Evolutionary conservation across 2,113 vertebrate genomes (phyloP), one percentile per base, ranked within the genome.

Genomic region (Ascaphus truei): DNA sequence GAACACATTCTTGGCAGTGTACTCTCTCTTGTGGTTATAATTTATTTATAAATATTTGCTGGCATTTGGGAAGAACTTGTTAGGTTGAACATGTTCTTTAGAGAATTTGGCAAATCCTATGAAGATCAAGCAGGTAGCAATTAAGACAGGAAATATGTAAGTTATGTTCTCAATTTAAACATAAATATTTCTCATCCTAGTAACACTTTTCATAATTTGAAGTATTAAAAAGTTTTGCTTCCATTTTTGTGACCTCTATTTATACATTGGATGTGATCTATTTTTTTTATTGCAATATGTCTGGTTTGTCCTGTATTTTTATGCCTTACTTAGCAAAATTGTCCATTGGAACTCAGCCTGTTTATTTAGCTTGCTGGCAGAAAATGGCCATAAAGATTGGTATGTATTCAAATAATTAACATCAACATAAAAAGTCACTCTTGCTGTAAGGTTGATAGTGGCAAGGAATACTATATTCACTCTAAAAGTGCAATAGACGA

Each of bases 351-450:
- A 15, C 29, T 41, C 5, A 9, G 1, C 2, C 75, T 74, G 2
- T 29, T 76, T 77, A 56, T 60, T 22, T 51, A 72, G 20, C 16
- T 64, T 56, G 7, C 25, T 45, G 60, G 13, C 30, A 7, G 39
- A 73, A 47, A 7, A 60, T 57, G 59, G 61, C 59, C 15, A 1
- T 50, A 6, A 34, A 9, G 73, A 56, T 11, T 76, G 8, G 12
- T 72, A 7, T 61, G 15, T 36, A 58, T 53, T 62, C 10, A 67
- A 68, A 60, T 69, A 73, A 77, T 74, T 75, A 55, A 62, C 36
- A 72, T 71, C 69, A 76, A 67, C 26, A 7, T 16, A 62, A 37
- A 68, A 62, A 68, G 23, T 60, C 63, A 62, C 36, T 71, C 1
- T 1, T 65, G 59, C 65, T 41, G 63, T 20, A 18, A 36, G 56